These are phyloP conservation scores for Blennius ocellaris DNA, from an alignment of 2,113 vertebrate genomes.

Conservation along the genomic window DNA sequence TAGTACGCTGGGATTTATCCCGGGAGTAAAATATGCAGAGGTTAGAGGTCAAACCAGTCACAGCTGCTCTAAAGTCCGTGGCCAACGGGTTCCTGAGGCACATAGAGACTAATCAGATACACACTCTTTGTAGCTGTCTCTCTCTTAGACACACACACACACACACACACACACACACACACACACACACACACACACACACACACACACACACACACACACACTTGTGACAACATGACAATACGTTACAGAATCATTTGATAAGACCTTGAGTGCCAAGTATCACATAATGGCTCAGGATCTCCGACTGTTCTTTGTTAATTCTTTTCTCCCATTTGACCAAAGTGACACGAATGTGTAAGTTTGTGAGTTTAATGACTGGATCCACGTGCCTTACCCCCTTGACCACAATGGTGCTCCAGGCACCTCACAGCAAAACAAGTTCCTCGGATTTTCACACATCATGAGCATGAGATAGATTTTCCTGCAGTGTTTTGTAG, in stretches of 20 bases:
- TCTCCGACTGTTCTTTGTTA: conserved; percentile 11
- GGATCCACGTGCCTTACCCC: conserved; percentile 24
- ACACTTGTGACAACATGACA: background rate
- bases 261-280: conserved; percentile 9
- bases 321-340: conserved; percentile 31
- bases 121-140: conserved; percentile 20
- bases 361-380: conserved; percentile 17
- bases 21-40: conserved; percentile 59
- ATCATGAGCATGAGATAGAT: background rate
- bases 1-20: conserved; percentile 30
- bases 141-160: conserved; percentile 9
- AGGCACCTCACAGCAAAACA: conserved; percentile 19
- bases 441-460: conserved; percentile 5
- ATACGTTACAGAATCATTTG: conserved; percentile 2
- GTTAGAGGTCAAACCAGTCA: conserved; percentile 68
- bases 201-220: background rate
- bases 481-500: background rate
- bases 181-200: background rate
- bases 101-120: conserved; percentile 54
- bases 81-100: conserved; percentile 45
- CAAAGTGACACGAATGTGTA: conserved; percentile 32
- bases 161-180: conserved; percentile 26
- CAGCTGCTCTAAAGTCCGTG: conserved; percentile 69
- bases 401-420: conserved; percentile 15
- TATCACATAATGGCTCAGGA: conserved; percentile 10